Conservation (phyloP, 2,113 vertebrate species). For the Oreochromis tanganicae region DNA sequence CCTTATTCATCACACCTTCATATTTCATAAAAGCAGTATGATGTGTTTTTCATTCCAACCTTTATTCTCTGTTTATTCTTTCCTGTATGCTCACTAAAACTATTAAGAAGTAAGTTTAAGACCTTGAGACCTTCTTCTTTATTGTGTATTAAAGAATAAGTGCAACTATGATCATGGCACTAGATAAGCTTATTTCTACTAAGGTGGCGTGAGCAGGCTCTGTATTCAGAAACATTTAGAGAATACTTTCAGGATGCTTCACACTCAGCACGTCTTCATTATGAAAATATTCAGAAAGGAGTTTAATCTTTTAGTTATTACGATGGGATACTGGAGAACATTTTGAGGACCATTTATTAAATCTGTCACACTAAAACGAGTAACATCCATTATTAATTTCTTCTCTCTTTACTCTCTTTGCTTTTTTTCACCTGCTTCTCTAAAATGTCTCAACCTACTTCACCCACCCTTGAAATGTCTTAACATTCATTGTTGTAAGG, state of each 20-base stretch:
- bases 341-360: neutral
- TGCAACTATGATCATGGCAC: neutral
- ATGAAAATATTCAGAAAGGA: neutral
- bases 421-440: neutral
- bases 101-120: neutral
- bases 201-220: neutral
- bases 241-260: neutral
- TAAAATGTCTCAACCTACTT: neutral
- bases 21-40: constrained; percentile 41
- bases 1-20: constrained; percentile 31
- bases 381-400: neutral
- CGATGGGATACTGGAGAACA: neutral
- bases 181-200: neutral
- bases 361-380: neutral
- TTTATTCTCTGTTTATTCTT: neutral
- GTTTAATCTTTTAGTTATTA: neutral
- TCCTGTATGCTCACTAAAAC: constrained; percentile 10
- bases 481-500: neutral
- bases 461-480: neutral
- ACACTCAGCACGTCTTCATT: neutral
- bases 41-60: constrained; percentile 10
- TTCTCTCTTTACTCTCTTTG: neutral
- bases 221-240: neutral
- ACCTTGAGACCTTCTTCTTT: constrained; percentile 1
- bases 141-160: neutral